A percentile compares a stretch with the other conserved stretches of the same genome.
These are phyloP conservation scores for Engraulis encrasicolus DNA, from an alignment of 2,113 vertebrate genomes.

Conservation along the genomic window DNA sequence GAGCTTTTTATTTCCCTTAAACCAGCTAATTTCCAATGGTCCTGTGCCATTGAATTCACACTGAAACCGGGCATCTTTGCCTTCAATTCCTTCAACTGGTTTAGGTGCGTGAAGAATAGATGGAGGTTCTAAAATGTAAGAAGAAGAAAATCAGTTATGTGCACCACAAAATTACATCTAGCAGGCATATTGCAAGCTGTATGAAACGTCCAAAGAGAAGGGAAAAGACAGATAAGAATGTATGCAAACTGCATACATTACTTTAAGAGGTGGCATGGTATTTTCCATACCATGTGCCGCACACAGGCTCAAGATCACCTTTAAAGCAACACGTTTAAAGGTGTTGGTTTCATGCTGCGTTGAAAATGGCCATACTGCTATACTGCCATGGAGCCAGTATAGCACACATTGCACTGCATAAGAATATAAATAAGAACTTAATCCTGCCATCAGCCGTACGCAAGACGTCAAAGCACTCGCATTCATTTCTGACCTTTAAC, in stretches of 20 bases:
- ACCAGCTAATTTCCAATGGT: conserved; percentile 93
- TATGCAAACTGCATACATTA: neutral
- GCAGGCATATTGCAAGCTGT: neutral
- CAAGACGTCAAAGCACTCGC: neutral
- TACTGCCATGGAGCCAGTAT: neutral
- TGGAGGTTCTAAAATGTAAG: conserved; percentile 86
- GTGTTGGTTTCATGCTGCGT: neutral
- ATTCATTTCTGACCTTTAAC: conserved; percentile 88
- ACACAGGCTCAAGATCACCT: neutral
- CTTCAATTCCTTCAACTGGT: conserved; percentile 87
- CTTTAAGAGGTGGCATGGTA: neutral
- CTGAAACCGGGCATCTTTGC: conserved; percentile 90
- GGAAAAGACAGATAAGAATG: too few species aligned
- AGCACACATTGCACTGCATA: neutral
- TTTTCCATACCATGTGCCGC: neutral
- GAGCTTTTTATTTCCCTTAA: conserved; percentile 92
- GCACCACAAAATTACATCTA: neutral
- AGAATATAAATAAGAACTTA: neutral
- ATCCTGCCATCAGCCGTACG: neutral
- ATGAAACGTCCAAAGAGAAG: neutral
- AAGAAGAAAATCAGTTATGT: neutral
- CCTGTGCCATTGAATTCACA: conserved; percentile 92
- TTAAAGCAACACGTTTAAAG: neutral
- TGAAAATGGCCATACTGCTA: neutral
- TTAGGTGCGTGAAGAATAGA: conserved; percentile 88